These are phyloP conservation scores for Papilio helenus DNA, from an alignment of 1,140 invertebrate genomes.

Conservation along the genomic window DNA sequence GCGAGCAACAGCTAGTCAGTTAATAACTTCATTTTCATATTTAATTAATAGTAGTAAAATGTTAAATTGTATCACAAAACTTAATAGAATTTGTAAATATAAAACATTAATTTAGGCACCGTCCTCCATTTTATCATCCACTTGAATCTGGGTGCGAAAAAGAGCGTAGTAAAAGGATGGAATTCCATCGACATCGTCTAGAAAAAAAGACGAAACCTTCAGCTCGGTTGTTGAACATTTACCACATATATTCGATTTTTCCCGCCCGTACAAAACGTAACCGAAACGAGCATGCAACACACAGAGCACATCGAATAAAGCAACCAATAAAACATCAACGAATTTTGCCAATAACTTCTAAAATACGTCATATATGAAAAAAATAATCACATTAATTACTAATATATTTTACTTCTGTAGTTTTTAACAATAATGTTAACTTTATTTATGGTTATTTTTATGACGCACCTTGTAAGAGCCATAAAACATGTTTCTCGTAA, in stretches of 20 bases:
- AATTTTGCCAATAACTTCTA: background rate
- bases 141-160: slow-evolving; percentile 2
- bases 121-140: background rate
- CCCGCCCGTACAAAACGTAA: slow-evolving; percentile 4
- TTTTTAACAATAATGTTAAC: slow-evolving; percentile 21
- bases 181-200: background rate
- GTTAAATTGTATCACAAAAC: no score
- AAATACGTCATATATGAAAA: background rate
- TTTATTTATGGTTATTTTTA: slow-evolving; percentile 25
- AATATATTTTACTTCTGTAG: background rate
- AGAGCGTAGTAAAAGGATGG: background rate
- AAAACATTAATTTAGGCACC: background rate
- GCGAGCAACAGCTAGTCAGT: no score
- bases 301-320: background rate
- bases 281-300: slow-evolving; percentile 2
- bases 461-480: slow-evolving; percentile 19
- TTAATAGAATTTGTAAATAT: no score
- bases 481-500: slow-evolving; percentile 17
- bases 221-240: slow-evolving; percentile 22
- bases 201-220: background rate
- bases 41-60: no score
- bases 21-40: no score
- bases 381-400: background rate
- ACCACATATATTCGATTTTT: slow-evolving; percentile 24
- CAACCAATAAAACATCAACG: slow-evolving; percentile 2